Evolutionary conservation across 2,113 vertebrate species (phyloP).

Genomic region (Procavia capensis): DNA sequence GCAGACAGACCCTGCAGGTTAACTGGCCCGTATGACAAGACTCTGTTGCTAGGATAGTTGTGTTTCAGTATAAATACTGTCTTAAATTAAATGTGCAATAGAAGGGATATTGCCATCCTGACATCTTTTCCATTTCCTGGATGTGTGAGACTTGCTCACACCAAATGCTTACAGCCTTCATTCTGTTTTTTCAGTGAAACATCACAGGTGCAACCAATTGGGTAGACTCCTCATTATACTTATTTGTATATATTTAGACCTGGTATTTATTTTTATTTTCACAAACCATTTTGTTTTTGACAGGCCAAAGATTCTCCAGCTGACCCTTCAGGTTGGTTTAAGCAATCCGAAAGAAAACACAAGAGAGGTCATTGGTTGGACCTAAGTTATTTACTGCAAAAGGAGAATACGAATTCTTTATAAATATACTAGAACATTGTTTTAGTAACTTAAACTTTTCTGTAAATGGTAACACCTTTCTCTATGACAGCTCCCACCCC

Average conservation of each 20-base stretch:
- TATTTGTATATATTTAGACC: slow-evolving; percentile 92
- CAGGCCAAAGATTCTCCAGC: slow-evolving; percentile 88
- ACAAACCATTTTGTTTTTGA: slow-evolving; percentile 85
- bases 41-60: slow-evolving; percentile 63
- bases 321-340: slow-evolving; percentile 76
- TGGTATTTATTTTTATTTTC: slow-evolving; percentile 94
- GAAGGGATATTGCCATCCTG: slow-evolving; percentile 72
- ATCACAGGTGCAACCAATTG: slow-evolving; percentile 83
- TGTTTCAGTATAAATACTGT: slow-evolving; percentile 67
- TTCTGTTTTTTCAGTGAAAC: slow-evolving; percentile 58
- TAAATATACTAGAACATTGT: slow-evolving; percentile 80
- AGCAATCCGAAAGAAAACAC: slow-evolving; percentile 65
- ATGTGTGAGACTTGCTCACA: slow-evolving; percentile 69
- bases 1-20: slow-evolving; percentile 67
- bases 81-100: slow-evolving; percentile 84
- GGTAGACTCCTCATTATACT: slow-evolving; percentile 86
- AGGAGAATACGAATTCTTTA: slow-evolving; percentile 70
- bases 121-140: slow-evolving; percentile 45
- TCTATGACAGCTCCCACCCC: neutral
- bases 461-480: slow-evolving; percentile 65
- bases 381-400: slow-evolving; percentile 73
- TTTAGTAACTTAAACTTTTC: slow-evolving; percentile 65
- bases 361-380: slow-evolving; percentile 75
- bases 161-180: slow-evolving; percentile 77
- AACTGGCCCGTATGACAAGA: slow-evolving; percentile 50